Conservation (phyloP, 1,140 invertebrate species). For the Arctopsyche grandis region DNA sequence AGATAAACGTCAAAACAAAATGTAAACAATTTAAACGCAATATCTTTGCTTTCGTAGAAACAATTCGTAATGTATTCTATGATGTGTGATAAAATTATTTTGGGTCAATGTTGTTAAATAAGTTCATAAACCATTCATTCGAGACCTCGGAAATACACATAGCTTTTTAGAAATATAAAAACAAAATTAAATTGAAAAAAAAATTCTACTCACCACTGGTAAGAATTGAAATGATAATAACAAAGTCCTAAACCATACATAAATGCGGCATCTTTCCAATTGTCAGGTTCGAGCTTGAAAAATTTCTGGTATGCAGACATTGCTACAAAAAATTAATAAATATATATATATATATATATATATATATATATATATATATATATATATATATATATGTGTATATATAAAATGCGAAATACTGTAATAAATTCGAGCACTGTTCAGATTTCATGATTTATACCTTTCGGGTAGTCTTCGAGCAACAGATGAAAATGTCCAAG, state of each 20-base stretch:
- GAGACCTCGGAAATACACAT: no score
- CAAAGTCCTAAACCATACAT: slow-evolving; percentile 93
- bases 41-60: no score
- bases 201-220: slow-evolving; percentile 85
- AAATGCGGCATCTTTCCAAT: slow-evolving; percentile 92
- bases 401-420: not conserved
- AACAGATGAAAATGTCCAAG: slow-evolving; percentile 93
- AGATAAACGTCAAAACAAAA: no score
- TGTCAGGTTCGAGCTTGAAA: slow-evolving; percentile 79
- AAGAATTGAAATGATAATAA: slow-evolving; percentile 96
- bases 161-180: no score
- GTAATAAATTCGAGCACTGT: not conserved
- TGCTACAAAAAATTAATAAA: slow-evolving; percentile 72
- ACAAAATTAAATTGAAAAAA: no score
- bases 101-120: no score
- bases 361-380: not conserved
- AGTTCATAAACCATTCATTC: no score
- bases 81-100: no score
- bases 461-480: slow-evolving; percentile 90
- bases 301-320: slow-evolving; percentile 96
- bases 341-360: not conserved
- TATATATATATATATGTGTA: not conserved
- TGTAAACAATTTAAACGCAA: no score
- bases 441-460: slow-evolving; percentile 62
- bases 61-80: no score